Evolutionary conservation across 2,113 vertebrate genomes (phyloP).

Genomic region (Irena cyanogastra): DNA sequence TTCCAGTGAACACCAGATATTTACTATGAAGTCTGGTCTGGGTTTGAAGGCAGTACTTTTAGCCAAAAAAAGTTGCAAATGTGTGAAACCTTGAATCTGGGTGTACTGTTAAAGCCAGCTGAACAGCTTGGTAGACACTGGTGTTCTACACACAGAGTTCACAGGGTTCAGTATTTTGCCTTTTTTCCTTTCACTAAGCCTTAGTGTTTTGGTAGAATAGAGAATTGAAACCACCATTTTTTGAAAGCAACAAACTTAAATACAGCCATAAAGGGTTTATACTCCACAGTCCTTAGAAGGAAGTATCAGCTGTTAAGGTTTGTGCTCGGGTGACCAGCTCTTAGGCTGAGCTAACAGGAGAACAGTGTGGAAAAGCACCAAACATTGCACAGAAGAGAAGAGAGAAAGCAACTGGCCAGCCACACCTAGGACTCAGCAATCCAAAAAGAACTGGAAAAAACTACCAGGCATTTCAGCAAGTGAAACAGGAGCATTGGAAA

Average conservation of each 20-base stretch:
- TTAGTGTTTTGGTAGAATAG: neutral
- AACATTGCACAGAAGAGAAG: neutral
- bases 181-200: neutral
- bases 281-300: neutral
- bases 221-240: neutral
- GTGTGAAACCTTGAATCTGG: neutral
- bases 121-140: neutral
- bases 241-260: neutral
- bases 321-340: neutral
- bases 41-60: neutral
- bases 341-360: neutral
- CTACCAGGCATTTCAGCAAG: neutral
- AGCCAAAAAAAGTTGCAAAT: neutral
- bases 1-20: neutral
- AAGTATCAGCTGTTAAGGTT: neutral
- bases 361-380: neutral
- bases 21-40: neutral
- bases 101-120: neutral
- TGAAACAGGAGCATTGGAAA: neutral
- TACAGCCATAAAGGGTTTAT: neutral
- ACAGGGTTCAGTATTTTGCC: neutral
- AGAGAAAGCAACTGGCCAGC: neutral
- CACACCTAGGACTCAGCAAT: neutral
- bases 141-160: fast-evolving
- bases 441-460: neutral